Evolutionary conservation across 1,140 invertebrate genomes (phyloP), one percentile per base, ranked within the genome.

Genomic region (Lepidurus couesii): DNA sequence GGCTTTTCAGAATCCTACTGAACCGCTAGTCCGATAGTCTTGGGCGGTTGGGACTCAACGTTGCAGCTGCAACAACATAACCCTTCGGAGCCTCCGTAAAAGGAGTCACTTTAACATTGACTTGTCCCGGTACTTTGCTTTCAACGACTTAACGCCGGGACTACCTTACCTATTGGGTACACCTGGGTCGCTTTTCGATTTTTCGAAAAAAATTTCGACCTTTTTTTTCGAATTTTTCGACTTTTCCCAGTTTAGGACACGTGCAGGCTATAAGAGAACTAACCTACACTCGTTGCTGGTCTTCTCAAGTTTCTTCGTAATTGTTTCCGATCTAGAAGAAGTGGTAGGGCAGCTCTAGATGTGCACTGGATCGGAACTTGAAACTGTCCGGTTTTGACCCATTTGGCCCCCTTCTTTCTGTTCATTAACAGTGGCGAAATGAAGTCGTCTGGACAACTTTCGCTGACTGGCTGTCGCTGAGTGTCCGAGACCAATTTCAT

Each of bases 391-490:
- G 53, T 65, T 65, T 4, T 65, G 7, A 65, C 21, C 4, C 16
- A n/a, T 65, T 47, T 65, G 13, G 34, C 34, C 0, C 0, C 13
- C 53, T 21, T 65, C 21, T 65, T 13, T 65, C 8, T 65, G 53
- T 65, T 21, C 21, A 34, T 34, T 4, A 4, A 34, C 34, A 34
- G 34, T 34, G 34, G 34, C 34, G 53, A 13, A 16, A 65, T 65
- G 53, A 65, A 65, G 53, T n/a, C 53, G 53, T 65, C 53, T 13
- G 53, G 53, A 65, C 53, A 65, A 65, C 53, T 65, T 65, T 65
- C 53, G 53, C 47, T 65, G 47, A 65, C 13, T 9, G 47, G 26
- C 26, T 34, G 26, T 34, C 26, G 26, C 34, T 34, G 34, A 34
- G 34, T 34, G 34, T 34, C 53, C 21, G 53, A 65, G 13, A 65